Evolutionary conservation across 2,797 vertebrate species (phyloP).

Genomic region (Clarias platycephalus): DNA sequence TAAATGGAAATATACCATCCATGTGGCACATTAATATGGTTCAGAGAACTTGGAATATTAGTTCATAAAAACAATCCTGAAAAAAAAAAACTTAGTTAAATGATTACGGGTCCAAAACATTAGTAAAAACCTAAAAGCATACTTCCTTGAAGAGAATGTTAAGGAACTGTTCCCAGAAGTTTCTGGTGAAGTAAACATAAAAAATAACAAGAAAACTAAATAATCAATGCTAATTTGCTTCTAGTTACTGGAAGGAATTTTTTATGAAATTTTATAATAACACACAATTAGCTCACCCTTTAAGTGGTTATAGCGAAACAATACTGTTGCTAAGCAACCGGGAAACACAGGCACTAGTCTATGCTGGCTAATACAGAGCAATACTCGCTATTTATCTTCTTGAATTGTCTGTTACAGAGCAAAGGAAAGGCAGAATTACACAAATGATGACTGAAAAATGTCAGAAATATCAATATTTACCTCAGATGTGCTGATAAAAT

Average conservation of each 20-base stretch:
- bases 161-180: not conserved
- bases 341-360: not conserved
- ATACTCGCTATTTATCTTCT: not conserved
- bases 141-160: not conserved
- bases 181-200: not conserved
- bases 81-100: not conserved
- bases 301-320: not conserved
- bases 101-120: not conserved
- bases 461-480: constrained; percentile 13
- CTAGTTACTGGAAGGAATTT: no score
- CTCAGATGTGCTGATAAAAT: not conserved
- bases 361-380: not conserved
- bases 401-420: not conserved
- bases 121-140: not conserved
- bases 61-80: not conserved
- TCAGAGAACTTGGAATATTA: not conserved
- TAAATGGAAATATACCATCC: not conserved
- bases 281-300: not conserved
- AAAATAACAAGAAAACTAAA: not conserved
- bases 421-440: not conserved
- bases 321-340: constrained; percentile 2
- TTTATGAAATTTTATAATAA: not conserved
- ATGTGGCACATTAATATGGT: not conserved
- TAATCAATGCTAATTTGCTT: not conserved
- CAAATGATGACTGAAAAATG: not conserved